Base-by-base conservation (phyloP, 2,888 invertebrate genomes). In the Iphiclides podalirius region DNA sequence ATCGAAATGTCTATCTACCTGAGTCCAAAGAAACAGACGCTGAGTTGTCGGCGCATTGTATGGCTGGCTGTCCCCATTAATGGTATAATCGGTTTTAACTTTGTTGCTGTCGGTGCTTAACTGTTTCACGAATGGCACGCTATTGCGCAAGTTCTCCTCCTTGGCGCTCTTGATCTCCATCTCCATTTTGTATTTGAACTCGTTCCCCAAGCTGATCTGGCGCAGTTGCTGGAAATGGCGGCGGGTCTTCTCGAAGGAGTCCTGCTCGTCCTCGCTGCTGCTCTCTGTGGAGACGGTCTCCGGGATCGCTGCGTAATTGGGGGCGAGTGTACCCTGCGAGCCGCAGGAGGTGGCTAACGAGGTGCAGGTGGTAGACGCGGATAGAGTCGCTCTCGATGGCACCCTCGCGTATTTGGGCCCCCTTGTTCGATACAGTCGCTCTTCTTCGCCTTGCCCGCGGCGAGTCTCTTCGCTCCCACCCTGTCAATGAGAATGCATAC, bases 161-260 rank as follows among this genome's bases (percentile, higher is more conserved):
- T 91, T 91, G 20, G 90, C 90, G 57, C 78, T 82, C 70, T 91
- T 91, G 44, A 91, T 91, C 72, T 92, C 92, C 92, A 92, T 92
- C 74, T 92, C 92, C 87, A 90, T 89, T 64, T 89, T 89, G 75
- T 89, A 89, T 79, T 89, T 92, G 61, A 90, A 91, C 58, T 90
- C 90, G 74, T 91, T 91, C 55, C 92, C 92, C 64, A 91, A 79
- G 71, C 92, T 92, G 54, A 91, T 90, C 62, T 91, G 90, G 46
- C 91, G 89, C 54, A 91, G 79, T 61, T 92, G 91, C 66, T 92
- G 92, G 65, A 92, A 92, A 65, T 89, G 91, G 48, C 90, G 90
- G 14, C 92, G 79, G 11, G 91, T 90, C 23, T 89, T 83, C 57
- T 90, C 82, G 60, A 90, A 91, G 49, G 91, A 90, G 57, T 88